Conservation (phyloP, 2,888 invertebrate genomes). For the Pantelozetes paolii region DNA sequence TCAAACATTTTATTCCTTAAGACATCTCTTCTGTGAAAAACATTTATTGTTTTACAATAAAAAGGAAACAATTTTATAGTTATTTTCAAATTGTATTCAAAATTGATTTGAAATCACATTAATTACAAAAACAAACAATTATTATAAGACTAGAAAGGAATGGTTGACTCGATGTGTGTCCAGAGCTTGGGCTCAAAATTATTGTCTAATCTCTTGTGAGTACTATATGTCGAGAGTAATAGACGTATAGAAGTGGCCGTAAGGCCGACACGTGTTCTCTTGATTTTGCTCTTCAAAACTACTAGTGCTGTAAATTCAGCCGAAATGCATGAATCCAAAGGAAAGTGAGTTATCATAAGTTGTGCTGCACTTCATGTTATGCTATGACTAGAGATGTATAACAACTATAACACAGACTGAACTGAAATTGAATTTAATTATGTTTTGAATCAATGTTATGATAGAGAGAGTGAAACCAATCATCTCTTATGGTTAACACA, state of each 20-base stretch:
- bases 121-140: no score
- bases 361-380: constrained; percentile 2
- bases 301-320: background rate
- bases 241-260: background rate
- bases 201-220: constrained; percentile 16
- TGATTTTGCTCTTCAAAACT: no score
- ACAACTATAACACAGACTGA: background rate
- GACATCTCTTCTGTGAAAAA: no score
- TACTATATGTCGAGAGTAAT: background rate
- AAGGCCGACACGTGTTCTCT: background rate
- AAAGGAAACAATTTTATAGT: no score
- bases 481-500: background rate
- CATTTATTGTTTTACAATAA: no score
- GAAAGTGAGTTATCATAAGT: constrained; percentile 12
- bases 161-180: background rate
- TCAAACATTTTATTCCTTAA: no score
- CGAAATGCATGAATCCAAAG: background rate
- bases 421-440: background rate
- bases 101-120: no score
- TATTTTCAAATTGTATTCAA: no score
- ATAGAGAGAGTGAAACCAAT: background rate
- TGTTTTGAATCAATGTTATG: background rate
- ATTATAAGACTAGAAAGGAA: background rate
- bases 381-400: background rate
- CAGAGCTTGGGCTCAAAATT: background rate